Conservation (phyloP, 2,113 vertebrate genomes). For the Sisor rabdophorus region DNA sequence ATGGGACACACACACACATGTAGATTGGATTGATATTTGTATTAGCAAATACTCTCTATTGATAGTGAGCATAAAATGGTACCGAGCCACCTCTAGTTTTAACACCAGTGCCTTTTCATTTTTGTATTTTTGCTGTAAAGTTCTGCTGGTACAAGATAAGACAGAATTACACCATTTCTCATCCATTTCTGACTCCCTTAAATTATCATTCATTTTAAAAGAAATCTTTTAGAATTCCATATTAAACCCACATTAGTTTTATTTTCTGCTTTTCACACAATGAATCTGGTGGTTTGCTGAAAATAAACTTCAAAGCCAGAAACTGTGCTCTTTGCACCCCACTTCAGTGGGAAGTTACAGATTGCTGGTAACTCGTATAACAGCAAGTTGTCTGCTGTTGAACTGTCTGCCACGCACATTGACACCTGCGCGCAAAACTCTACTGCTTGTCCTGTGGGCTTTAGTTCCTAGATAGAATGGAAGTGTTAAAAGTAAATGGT, state of each 20-base stretch:
- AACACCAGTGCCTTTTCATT: neutral
- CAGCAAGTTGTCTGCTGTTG: conserved; percentile 10
- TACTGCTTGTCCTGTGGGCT: neutral
- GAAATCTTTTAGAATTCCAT: conserved; percentile 46
- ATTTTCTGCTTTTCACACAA: conserved; percentile 37
- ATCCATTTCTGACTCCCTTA: neutral
- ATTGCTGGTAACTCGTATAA: conserved; percentile 29
- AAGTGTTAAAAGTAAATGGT: neutral
- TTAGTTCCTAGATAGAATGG: neutral
- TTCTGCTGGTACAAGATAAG: neutral
- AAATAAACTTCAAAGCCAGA: conserved; percentile 55
- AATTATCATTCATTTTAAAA: neutral
- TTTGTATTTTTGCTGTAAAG: neutral
- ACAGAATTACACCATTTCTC: neutral
- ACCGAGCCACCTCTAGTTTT: too few relatives aligned
- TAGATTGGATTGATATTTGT: too few relatives aligned
- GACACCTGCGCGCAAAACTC: conserved; percentile 3
- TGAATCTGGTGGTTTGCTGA: conserved; percentile 51
- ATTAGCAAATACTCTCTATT: too few relatives aligned
- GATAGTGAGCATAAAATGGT: too few relatives aligned
- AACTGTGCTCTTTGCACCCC: conserved; percentile 12
- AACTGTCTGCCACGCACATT: conserved; percentile 9
- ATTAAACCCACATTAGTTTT: conserved; percentile 38
- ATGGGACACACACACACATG: too few relatives aligned
- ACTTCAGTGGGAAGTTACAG: conserved; percentile 26